phyloP scores from a whole-genome alignment of 1,140 invertebrate genomes.

The Pentalonia nigronervosa region DNA sequence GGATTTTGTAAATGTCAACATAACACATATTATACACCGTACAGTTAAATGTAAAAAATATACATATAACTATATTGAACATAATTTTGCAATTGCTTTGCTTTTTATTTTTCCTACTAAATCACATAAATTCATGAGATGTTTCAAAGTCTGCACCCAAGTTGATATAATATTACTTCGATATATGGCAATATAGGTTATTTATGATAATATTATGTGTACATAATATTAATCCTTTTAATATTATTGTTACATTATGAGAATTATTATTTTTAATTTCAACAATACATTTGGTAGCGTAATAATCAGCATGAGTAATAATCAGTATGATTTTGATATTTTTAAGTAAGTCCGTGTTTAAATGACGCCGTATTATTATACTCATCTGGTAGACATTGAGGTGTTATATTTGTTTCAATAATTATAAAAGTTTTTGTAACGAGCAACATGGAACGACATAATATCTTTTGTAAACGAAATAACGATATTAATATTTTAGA shows the following conservation, averaged over 20 bases:
- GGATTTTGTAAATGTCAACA: background rate
- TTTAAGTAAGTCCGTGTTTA: background rate
- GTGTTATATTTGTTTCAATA: too few species aligned
- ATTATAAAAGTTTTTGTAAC: background rate
- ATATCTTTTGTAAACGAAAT: background rate
- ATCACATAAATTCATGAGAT: background rate
- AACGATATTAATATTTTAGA: background rate
- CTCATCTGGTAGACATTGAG: too few species aligned
- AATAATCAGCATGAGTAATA: too few species aligned
- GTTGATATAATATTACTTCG: too few species aligned
- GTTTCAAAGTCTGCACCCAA: too few species aligned
- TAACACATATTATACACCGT: background rate
- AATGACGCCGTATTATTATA: too few species aligned
- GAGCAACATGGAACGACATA: background rate
- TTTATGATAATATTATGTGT: too few species aligned
- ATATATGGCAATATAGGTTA: too few species aligned
- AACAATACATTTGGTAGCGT: too few species aligned
- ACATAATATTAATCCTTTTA: too few species aligned
- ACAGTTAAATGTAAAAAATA: slow-evolving; percentile 12
- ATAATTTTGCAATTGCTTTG: background rate
- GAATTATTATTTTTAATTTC: too few species aligned
- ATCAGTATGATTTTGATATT: background rate
- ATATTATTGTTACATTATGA: too few species aligned
- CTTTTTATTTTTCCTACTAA: background rate
- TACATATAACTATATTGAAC: slow-evolving; percentile 4